Conservation (phyloP, 1,140 invertebrate genomes). For the Homalodisca vitripennis region DNA sequence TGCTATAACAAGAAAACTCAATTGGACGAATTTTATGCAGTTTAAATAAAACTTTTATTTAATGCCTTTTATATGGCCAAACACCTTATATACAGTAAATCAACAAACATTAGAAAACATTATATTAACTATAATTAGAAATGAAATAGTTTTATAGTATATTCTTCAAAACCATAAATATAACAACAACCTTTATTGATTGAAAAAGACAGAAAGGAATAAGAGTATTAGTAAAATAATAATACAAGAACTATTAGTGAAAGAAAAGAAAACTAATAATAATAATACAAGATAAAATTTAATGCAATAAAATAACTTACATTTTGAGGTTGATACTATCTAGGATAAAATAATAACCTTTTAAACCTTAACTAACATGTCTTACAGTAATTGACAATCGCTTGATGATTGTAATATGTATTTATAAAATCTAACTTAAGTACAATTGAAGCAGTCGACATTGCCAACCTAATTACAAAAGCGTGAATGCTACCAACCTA, state of each 20-base stretch:
- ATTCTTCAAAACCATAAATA: too few relatives aligned
- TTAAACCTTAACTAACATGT: background rate
- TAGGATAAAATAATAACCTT: background rate
- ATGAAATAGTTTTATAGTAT: too few relatives aligned
- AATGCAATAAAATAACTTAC: background rate
- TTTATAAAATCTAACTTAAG: slow-evolving; percentile 15
- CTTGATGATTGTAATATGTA: background rate
- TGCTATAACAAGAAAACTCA: too few relatives aligned
- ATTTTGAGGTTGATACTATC: background rate
- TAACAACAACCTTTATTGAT: background rate
- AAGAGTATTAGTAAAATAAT: background rate
- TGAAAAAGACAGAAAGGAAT: background rate
- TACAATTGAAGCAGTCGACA: slow-evolving; percentile 4
- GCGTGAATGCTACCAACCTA: slow-evolving; percentile 1
- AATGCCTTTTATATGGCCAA: too few relatives aligned
- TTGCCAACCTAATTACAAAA: background rate
- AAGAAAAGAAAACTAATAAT: background rate
- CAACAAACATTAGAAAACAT: too few relatives aligned
- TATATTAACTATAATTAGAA: too few relatives aligned
- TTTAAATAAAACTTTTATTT: too few relatives aligned
- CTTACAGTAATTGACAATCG: background rate
- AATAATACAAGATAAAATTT: background rate
- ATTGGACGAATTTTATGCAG: too few relatives aligned
- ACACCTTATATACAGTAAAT: too few relatives aligned
- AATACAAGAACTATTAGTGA: background rate